These are phyloP conservation scores for Napeogenes inachia DNA, from an alignment of 2,888 invertebrate genomes.

Conservation along the genomic window DNA sequence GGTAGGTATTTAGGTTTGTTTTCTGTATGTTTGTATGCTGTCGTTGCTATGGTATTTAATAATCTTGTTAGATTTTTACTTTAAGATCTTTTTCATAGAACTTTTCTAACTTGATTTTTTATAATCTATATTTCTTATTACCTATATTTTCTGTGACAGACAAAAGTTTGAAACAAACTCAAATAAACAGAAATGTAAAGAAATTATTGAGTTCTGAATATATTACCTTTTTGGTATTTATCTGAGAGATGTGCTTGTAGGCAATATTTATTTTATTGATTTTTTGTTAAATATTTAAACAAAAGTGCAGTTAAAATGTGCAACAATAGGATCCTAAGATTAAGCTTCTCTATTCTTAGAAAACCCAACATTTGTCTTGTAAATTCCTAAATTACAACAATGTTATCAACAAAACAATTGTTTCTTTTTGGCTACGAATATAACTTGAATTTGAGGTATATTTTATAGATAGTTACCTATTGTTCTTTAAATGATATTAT, in stretches of 20 bases:
- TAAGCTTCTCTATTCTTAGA: not conserved
- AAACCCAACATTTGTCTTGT: not conserved
- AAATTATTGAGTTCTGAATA: too few species aligned
- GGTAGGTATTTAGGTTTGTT: not conserved
- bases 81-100: not conserved
- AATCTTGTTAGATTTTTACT: not conserved
- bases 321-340: not conserved
- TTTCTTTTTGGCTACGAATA: not conserved
- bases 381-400: not conserved
- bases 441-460: not conserved
- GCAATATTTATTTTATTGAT: not conserved
- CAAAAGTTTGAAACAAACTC: not conserved
- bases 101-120: not conserved
- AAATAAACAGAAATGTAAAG: too few species aligned
- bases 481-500: too few species aligned
- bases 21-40: not conserved
- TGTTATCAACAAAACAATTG: slow-evolving; percentile 2
- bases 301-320: not conserved
- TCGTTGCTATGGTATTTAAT: slow-evolving; percentile 2
- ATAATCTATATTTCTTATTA: too few species aligned
- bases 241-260: not conserved
- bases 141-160: too few species aligned
- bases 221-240: not conserved
- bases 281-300: too few species aligned
- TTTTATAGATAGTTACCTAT: not conserved